Evolutionary conservation across 2,888 invertebrate genomes (phyloP).

Genomic region (Eueremaeus valkanovi): DNA sequence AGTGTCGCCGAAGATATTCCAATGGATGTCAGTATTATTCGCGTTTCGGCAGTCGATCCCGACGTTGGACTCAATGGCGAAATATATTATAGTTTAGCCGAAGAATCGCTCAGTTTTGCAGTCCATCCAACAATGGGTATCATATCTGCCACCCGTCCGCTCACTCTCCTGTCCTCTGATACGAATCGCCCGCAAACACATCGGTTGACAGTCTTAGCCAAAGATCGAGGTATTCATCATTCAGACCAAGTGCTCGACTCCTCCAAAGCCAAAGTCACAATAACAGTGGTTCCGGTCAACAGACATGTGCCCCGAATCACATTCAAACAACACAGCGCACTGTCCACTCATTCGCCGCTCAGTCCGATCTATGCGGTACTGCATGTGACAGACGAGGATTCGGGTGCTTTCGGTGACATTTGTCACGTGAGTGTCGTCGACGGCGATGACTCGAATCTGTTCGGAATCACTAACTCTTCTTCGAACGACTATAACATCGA

Average conservation of each 20-base stretch:
- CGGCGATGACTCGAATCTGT: conserved; percentile 84
- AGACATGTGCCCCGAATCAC: conserved; percentile 77
- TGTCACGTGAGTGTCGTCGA: conserved; percentile 75
- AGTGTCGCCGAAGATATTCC: conserved; percentile 83
- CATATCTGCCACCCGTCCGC: conserved; percentile 72
- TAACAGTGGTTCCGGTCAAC: conserved; percentile 69
- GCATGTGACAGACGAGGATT: conserved; percentile 69
- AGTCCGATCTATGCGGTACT: conserved; percentile 75
- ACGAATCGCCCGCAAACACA: conserved; percentile 8
- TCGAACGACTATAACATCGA: conserved; percentile 64
- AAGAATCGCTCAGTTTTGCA: conserved; percentile 68
- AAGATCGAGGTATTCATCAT: conserved; percentile 71
- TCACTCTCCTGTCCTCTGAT: conserved; percentile 55
- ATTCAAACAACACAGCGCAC: conserved; percentile 68
- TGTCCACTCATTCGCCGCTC: conserved; percentile 66
- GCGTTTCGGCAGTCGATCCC: conserved; percentile 80
- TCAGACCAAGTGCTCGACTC: conserved; percentile 35
- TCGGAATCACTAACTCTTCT: conserved; percentile 65
- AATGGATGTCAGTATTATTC: conserved; percentile 68
- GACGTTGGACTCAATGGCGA: conserved; percentile 93
- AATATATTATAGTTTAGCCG: conserved; percentile 87
- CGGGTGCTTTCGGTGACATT: conserved; percentile 78
- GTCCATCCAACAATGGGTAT: conserved; percentile 89
- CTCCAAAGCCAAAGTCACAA: conserved; percentile 66
- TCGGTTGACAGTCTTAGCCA: conserved; percentile 74